These are phyloP conservation scores for Octonoba sinensis DNA, from an alignment of 2,888 invertebrate species.

Conservation along the genomic window DNA sequence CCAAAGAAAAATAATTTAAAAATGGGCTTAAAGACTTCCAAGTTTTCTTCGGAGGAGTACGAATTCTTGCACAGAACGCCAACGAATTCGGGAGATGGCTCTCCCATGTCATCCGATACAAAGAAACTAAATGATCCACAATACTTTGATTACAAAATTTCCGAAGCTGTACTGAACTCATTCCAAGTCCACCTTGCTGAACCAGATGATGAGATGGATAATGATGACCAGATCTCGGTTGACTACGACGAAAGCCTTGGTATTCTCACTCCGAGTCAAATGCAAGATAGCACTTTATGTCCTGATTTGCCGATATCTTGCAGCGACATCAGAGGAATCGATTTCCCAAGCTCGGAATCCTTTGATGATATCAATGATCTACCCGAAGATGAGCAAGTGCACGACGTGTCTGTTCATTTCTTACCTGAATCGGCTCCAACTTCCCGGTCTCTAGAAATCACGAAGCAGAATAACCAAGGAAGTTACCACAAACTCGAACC, in stretches of 20 bases:
- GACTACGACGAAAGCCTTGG: slow-evolving; percentile 86
- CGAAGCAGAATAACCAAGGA: slow-evolving; percentile 15
- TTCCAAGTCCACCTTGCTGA: slow-evolving; percentile 43
- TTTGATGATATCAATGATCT: slow-evolving; percentile 64
- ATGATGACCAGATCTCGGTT: slow-evolving; percentile 79
- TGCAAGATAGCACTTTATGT: slow-evolving; percentile 80
- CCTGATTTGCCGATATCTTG: slow-evolving; percentile 38
- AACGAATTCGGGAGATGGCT: slow-evolving; percentile 41
- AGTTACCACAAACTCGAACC: background rate
- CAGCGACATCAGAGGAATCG: slow-evolving; percentile 30
- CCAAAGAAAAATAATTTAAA: slow-evolving; percentile 8
- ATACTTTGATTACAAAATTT: slow-evolving; percentile 34
- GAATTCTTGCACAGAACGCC: slow-evolving; percentile 32
- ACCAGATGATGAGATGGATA: slow-evolving; percentile 48
- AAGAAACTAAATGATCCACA: slow-evolving; percentile 35
- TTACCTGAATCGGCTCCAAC: slow-evolving; percentile 29
- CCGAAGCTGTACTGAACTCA: slow-evolving; percentile 11
- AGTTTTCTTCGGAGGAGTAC: slow-evolving; percentile 12
- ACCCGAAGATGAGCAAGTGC: slow-evolving; percentile 61
- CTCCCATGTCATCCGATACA: slow-evolving; percentile 25
- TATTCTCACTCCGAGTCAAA: slow-evolving; percentile 89
- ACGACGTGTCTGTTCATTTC: slow-evolving; percentile 45
- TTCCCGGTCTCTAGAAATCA: slow-evolving; percentile 19
- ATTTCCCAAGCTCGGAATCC: slow-evolving; percentile 58
- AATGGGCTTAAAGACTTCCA: background rate